phyloP scores from a whole-genome alignment of 2,888 invertebrate species.

The Ecdyonurus torrentis region DNA sequence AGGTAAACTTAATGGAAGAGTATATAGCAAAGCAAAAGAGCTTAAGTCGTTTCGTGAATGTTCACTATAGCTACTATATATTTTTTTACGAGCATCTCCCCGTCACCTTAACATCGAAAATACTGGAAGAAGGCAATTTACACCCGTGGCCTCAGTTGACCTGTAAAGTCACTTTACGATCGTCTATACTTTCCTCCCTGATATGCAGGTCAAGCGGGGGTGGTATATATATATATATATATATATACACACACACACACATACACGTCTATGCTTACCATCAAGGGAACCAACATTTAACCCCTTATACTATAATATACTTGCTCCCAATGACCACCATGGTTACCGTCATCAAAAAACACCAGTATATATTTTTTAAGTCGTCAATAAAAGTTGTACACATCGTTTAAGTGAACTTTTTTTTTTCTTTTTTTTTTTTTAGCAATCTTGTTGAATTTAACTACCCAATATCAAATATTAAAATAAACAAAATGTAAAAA shows the following conservation, averaged over 20 bases:
- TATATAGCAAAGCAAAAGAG: no score
- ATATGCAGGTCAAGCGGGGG: background rate
- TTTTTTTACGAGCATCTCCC: background rate
- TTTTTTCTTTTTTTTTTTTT: no score
- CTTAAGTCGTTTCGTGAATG: no score
- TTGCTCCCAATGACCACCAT: background rate
- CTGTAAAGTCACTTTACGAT: background rate
- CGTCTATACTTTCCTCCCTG: background rate
- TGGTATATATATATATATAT: no score
- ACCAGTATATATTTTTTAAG: background rate
- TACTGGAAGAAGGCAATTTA: background rate
- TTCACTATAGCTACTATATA: no score
- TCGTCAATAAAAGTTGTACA: background rate
- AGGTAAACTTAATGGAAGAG: no score
- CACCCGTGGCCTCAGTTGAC: background rate
- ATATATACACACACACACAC: no score
- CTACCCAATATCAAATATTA: background rate
- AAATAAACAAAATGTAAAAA: no score
- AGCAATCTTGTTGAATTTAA: background rate
- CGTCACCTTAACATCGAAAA: background rate
- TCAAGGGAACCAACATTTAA: background rate
- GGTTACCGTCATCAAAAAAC: background rate
- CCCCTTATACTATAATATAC: no score
- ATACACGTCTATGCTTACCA: no score
- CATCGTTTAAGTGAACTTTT: background rate